These are phyloP conservation scores for Myrmecobius fasciatus DNA, from an alignment of 2,113 vertebrate species.

Conservation along the genomic window DNA sequence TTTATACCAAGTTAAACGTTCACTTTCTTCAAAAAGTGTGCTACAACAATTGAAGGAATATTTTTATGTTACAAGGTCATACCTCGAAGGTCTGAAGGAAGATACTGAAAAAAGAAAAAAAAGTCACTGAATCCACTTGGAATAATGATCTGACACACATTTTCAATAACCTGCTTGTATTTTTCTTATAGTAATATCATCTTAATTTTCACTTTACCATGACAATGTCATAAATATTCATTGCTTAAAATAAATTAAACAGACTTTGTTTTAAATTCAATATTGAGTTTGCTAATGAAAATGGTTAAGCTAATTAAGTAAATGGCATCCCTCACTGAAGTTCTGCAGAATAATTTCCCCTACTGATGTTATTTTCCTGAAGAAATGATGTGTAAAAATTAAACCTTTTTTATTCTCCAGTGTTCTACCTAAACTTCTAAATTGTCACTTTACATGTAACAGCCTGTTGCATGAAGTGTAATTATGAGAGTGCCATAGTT, in stretches of 20 bases:
- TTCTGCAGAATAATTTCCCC: slow-evolving; percentile 79
- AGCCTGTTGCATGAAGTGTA: slow-evolving; percentile 64
- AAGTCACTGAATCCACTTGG: slow-evolving; percentile 23
- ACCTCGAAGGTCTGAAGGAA: slow-evolving; percentile 46
- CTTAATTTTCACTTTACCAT: slow-evolving; percentile 72
- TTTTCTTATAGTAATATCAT: slow-evolving; percentile 62
- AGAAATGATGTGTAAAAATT: slow-evolving; percentile 83
- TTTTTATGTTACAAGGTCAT: slow-evolving; percentile 59
- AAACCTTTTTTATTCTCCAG: slow-evolving; percentile 66
- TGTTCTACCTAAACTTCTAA: slow-evolving; percentile 67
- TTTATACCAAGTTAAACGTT: slow-evolving; percentile 44
- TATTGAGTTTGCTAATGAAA: slow-evolving; percentile 85
- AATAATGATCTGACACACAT: slow-evolving; percentile 50
- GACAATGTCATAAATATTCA: slow-evolving; percentile 80
- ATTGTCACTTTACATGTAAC: slow-evolving; percentile 67
- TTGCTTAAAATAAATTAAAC: slow-evolving; percentile 71
- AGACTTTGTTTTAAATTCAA: slow-evolving; percentile 84
- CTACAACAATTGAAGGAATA: slow-evolving; percentile 63
- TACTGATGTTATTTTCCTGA: slow-evolving; percentile 80
- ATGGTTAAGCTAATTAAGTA: slow-evolving; percentile 85
- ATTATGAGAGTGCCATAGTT: slow-evolving; percentile 59
- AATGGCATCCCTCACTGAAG: slow-evolving; percentile 78
- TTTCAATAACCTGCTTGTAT: slow-evolving; percentile 67
- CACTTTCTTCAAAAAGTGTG: slow-evolving; percentile 68
- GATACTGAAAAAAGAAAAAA: slow-evolving; percentile 41